A percentile compares a stretch with the other conserved stretches of the same genome.
These are phyloP conservation scores for Charadrius vociferus DNA, from an alignment of 2,113 vertebrate species.

Conservation along the genomic window DNA sequence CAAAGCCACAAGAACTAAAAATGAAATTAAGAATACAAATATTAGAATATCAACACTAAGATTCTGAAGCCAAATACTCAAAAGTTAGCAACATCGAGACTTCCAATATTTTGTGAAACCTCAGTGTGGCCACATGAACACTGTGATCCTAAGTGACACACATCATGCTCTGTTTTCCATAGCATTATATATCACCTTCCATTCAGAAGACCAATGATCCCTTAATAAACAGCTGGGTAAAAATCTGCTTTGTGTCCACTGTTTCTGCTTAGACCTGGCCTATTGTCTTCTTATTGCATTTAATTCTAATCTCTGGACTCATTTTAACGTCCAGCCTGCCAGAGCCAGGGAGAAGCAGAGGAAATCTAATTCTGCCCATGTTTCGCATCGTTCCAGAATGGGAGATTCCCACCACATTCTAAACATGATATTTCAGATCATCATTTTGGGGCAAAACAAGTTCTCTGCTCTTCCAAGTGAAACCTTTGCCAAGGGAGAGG, in stretches of 20 bases:
- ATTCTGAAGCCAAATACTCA: not conserved
- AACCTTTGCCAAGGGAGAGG: not conserved
- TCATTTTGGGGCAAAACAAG: not conserved
- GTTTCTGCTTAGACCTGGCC: not conserved
- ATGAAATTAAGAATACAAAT: not conserved
- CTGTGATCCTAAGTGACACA: not conserved
- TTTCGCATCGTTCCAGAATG: not conserved
- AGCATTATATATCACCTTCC: not conserved
- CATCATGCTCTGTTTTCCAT: not conserved
- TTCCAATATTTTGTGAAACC: not conserved
- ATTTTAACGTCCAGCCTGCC: not conserved
- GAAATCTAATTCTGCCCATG: not conserved
- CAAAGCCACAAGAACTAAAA: not conserved
- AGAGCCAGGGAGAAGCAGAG: not conserved
- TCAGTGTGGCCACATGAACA: accelerated
- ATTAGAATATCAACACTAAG: not conserved
- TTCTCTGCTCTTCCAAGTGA: not conserved
- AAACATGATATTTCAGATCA: not conserved
- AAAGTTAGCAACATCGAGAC: not conserved
- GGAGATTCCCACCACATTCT: not conserved
- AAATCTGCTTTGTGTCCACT: not conserved
- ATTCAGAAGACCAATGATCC: not conserved
- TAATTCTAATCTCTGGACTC: not conserved
- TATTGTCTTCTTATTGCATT: not conserved
- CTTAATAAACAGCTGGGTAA: not conserved